A percentile compares a stretch with the other conserved stretches of the same genome.
Evolutionary conservation across 2,113 vertebrate genomes (phyloP).

Genomic region (Pangasianodon hypophthalmus): DNA sequence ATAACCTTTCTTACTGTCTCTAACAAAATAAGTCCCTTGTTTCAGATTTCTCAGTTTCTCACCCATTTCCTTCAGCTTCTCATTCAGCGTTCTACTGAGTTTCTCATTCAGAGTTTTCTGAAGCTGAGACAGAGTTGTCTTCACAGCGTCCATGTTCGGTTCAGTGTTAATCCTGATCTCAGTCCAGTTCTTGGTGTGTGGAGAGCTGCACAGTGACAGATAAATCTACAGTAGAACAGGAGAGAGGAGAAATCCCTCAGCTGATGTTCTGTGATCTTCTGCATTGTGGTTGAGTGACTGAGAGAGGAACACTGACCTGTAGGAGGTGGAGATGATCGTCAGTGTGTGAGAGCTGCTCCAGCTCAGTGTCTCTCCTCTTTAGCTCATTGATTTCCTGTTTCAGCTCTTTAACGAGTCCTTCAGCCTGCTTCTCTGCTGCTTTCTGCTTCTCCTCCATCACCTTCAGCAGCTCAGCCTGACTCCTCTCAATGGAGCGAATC

Average conservation of each 20-base stretch:
- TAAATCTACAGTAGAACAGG: constrained; percentile 44
- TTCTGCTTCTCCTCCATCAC: constrained; percentile 34
- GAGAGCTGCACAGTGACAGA: constrained; percentile 6
- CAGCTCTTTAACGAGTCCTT: constrained; percentile 30
- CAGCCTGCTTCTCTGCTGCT: constrained; percentile 22
- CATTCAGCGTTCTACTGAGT: too few species aligned
- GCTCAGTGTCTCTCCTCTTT: constrained; percentile 39
- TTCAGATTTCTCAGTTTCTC: background rate
- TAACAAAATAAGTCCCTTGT: background rate
- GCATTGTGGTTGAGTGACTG: background rate
- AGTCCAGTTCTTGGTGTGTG: constrained; percentile 1
- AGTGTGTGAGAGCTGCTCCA: constrained; percentile 46
- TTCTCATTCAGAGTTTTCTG: too few species aligned
- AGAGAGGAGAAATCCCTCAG: constrained; percentile 30
- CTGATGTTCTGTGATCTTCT: constrained; percentile 18
- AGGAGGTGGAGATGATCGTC: constrained; percentile 45
- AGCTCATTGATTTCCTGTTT: constrained; percentile 47
- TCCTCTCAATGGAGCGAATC: constrained; percentile 22
- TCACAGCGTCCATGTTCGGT: too few species aligned
- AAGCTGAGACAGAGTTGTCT: too few species aligned
- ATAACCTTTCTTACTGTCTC: background rate
- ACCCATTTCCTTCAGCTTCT: constrained; percentile 2
- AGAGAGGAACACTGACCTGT: constrained; percentile 43
- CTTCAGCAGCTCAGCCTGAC: constrained; percentile 31
- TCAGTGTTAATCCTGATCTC: too few species aligned